These are phyloP conservation scores for Piprites chloris DNA, from an alignment of 2,113 vertebrate genomes.

Conservation along the genomic window DNA sequence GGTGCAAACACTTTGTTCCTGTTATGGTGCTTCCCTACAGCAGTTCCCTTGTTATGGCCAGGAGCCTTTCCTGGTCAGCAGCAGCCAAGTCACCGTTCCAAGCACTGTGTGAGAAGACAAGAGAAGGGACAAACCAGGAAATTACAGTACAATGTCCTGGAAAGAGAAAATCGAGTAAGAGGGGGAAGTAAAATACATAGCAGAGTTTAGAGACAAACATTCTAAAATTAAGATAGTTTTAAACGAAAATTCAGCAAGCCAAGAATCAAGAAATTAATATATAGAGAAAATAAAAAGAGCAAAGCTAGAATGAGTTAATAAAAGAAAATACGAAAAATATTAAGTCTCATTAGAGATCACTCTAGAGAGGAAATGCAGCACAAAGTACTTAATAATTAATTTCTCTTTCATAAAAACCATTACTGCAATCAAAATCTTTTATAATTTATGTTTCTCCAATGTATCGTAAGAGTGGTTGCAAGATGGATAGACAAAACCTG, in stretches of 20 bases:
- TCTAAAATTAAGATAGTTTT: background rate
- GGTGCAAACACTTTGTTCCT: background rate
- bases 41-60: rapidly evolving
- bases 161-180: background rate
- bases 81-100: background rate
- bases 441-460: background rate
- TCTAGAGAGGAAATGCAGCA: background rate
- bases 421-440: background rate
- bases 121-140: background rate
- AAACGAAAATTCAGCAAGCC: background rate
- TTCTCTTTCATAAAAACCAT: background rate
- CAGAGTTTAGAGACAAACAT: background rate
- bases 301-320: background rate
- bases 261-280: background rate
- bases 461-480: background rate
- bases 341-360: background rate
- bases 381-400: background rate
- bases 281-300: background rate
- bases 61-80: background rate
- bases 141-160: background rate
- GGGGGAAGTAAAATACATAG: background rate
- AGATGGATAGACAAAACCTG: background rate
- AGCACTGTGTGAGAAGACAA: background rate
- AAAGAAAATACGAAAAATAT: background rate
- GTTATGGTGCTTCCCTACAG: rapidly evolving